Evolutionary conservation across 2,797 vertebrate species (phyloP).

Genomic region (Phaenicophaeus curvirostris): DNA sequence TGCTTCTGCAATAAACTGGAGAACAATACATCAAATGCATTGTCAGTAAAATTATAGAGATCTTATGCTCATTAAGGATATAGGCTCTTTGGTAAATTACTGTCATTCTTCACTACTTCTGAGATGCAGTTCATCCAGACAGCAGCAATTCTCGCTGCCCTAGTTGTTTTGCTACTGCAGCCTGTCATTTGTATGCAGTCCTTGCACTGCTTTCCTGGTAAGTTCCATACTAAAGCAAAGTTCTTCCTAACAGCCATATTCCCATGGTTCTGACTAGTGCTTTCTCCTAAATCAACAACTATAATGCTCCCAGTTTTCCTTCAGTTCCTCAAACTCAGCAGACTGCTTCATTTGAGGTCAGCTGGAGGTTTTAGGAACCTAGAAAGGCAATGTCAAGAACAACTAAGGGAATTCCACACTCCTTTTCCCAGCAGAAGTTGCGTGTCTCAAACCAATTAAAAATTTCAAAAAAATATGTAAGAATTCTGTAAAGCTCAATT

Average conservation of each 20-base stretch:
- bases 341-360: background rate
- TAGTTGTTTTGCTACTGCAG: background rate
- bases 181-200: background rate
- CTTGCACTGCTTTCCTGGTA: background rate
- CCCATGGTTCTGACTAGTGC: background rate
- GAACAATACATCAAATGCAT: slow-evolving; percentile 1
- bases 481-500: background rate
- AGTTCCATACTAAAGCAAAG: background rate
- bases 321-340: background rate
- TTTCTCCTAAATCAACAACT: background rate
- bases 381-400: background rate
- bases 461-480: background rate
- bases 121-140: background rate
- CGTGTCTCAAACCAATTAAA: background rate
- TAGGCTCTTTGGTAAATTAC: slow-evolving; percentile 52
- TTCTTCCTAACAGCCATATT: background rate
- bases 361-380: background rate
- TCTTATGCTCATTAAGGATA: slow-evolving; percentile 30
- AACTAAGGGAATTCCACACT: background rate
- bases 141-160: background rate
- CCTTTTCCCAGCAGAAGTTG: background rate
- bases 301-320: background rate
- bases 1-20: slow-evolving; percentile 13
- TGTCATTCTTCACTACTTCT: slow-evolving; percentile 34
- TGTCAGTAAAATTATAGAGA: slow-evolving; percentile 46